A percentile compares a stretch with the other conserved stretches of the same genome.
These are phyloP conservation scores for Aythya baeri DNA, from an alignment of 2,113 vertebrate genomes.

Conservation along the genomic window DNA sequence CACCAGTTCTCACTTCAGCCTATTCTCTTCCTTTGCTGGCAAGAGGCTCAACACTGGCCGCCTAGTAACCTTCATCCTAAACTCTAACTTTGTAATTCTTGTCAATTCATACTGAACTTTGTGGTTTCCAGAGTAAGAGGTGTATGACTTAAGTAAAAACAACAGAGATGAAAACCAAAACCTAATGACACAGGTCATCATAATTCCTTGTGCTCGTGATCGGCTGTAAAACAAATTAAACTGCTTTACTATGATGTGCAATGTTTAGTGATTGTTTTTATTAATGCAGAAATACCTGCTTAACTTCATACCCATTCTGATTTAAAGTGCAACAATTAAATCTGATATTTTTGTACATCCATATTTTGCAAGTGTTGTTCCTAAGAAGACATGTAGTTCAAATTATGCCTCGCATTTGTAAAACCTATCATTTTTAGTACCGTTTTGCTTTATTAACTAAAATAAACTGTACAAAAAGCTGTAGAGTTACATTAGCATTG, in stretches of 20 bases:
- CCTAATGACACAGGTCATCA: not conserved
- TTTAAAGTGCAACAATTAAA: conserved; percentile 64
- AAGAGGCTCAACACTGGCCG: not conserved
- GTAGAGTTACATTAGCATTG: conserved; percentile 73
- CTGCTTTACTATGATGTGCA: conserved; percentile 47
- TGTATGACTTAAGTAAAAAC: not conserved
- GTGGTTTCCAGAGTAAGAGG: not conserved
- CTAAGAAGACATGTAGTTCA: not conserved
- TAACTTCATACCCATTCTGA: conserved; percentile 39
- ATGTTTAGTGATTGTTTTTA: conserved; percentile 67
- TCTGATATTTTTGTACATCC: conserved; percentile 47
- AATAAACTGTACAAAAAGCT: conserved; percentile 78
- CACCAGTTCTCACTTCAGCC: not conserved
- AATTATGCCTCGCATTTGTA: conserved; percentile 40
- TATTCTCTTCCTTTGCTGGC: not conserved
- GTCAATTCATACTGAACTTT: not conserved
- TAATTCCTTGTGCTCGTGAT: not conserved
- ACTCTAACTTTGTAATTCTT: not conserved
- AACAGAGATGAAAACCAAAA: not conserved
- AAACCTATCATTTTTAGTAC: conserved; percentile 62
- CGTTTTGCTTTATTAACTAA: conserved; percentile 74
- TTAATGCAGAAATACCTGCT: conserved; percentile 59
- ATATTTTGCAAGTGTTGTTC: conserved; percentile 20
- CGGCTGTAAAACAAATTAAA: conserved; percentile 46
- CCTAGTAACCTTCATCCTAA: not conserved